Conservation (phyloP, 1,140 invertebrate species). For the Neodiprion pinetum region DNA sequence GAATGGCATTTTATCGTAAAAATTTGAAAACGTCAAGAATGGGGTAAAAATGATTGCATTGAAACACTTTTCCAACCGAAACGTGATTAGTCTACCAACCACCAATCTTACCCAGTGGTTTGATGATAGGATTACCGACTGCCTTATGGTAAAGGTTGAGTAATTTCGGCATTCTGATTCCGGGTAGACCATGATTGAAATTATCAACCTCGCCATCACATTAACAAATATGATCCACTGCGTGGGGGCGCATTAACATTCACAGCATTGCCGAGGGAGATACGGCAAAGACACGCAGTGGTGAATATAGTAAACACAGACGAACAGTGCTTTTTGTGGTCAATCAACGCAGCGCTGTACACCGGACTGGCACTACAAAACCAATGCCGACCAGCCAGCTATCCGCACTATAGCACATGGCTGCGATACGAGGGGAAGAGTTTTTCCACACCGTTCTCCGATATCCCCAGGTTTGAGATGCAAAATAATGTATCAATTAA, state of each 20-base stretch:
- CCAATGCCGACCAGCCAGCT: constrained; percentile 32
- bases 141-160: constrained; percentile 28
- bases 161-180: constrained; percentile 13
- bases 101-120: constrained; percentile 29
- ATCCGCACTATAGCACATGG: constrained; percentile 40
- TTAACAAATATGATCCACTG: constrained; percentile 25
- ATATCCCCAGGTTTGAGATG: background rate
- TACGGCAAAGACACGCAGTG: constrained; percentile 28
- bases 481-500: too few species aligned
- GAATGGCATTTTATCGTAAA: constrained; percentile 26
- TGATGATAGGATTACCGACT: constrained; percentile 20
- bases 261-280: constrained; percentile 41
- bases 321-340: too few species aligned
- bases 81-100: background rate
- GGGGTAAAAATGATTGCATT: constrained; percentile 20
- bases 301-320: too few species aligned
- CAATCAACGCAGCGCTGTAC: constrained; percentile 24
- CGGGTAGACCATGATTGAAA: constrained; percentile 18
- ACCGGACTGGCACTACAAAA: constrained; percentile 31
- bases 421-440: constrained; percentile 48
- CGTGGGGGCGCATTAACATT: constrained; percentile 35
- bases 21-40: constrained; percentile 24
- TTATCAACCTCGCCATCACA: too few species aligned
- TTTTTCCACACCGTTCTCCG: constrained; percentile 41
- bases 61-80: constrained; percentile 32